Evolutionary conservation across 2,888 invertebrate species (phyloP), one percentile per base, ranked within the genome.

Genomic region (Plusia festucae): DNA sequence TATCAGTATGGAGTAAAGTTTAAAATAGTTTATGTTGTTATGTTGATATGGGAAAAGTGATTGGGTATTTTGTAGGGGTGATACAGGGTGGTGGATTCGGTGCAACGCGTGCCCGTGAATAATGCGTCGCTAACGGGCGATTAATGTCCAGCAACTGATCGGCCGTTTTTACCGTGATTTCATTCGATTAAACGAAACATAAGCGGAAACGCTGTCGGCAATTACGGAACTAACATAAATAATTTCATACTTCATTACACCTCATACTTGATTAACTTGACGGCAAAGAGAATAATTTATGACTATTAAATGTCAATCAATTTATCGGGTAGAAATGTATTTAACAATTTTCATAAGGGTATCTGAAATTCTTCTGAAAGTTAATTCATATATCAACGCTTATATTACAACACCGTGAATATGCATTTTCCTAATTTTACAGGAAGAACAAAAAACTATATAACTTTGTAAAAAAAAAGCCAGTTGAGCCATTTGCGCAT

Each of bases 91-190:
- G 90, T 78, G 83, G 89, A 85, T 87, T 86, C 87, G 86, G 81
- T 90, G 93, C 93, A 91, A 91, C 91, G 93, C 95, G 93, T 95
- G 94, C 86, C 91, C 84, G 90, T 94, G 95, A 95, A 95, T 95
- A 95, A 95, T 94, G 92, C 88, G 90, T 90, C 93, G 90, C 91
- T 90, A 93, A 93, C 91, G 91, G 91, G 86, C 94, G 94, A 94
- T 95, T 94, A 94, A 93, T 90, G 92, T 89, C 91, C 89, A 85
- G 85, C 85, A 84, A 79, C 81, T 84, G 87, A 90, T 89, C 87
- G 85, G 82, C 81, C 84, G 85, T 88, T 91, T 89, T 89, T 87
- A 85, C 83, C 78, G 78, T 73, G 79, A 80, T 79, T 82, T 79
- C 75, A 61, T 79, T 73, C 80, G 80, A 83, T 75, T 79, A 81